Evolutionary conservation across 2,113 vertebrate species (phyloP), one percentile per base, ranked within the genome.

Genomic region (Python bivittatus): DNA sequence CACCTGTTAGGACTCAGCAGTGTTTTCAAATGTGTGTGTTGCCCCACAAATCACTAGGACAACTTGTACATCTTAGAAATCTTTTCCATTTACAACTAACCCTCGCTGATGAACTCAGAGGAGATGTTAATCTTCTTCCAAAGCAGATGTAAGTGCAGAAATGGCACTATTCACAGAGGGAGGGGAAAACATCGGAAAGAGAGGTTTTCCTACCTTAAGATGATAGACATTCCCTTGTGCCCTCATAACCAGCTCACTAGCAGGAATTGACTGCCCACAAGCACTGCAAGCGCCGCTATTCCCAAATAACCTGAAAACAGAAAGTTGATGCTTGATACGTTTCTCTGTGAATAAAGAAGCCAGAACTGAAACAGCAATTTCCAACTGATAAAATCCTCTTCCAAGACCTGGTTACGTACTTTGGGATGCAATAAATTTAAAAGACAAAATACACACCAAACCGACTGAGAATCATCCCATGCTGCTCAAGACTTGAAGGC

Each of bases 161-260:
- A 79, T 79, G 72, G 60, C 89, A 27, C 88, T 92, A 84, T 56
- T 3, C 61, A 27, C 25, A 1, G 84, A 23, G 53, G 53, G 27
- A 6, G 9, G 10, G 17, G 13, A 53, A 90, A 91, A 90, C 72
- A 33, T 42, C 4, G 1, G 57, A 2, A 89, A 33, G 17, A 90
- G 91, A 87, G 53, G 0, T 0, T 0, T 38, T 29, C 95, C 97
- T 98, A 99, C 99, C 99, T 99, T 99, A 97, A 99, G 99, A 98
- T 99, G 99, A 98, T 99, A 99, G 96, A 99, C 99, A 53, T 99
- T 99, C 97, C 99, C 99, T 97, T 99, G 99, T 68, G 99, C 99
- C 97, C 99, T 98, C 99, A 99, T 99, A 97, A 99, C 99, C 96
- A 99, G 98, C 96, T 99, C 99, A 3, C 99, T 99, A 93, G 99